A percentile compares a stretch with the other conserved stretches of the same genome.
phyloP scores from a whole-genome alignment of 2,888 invertebrate species.

The Mythimna impura region DNA sequence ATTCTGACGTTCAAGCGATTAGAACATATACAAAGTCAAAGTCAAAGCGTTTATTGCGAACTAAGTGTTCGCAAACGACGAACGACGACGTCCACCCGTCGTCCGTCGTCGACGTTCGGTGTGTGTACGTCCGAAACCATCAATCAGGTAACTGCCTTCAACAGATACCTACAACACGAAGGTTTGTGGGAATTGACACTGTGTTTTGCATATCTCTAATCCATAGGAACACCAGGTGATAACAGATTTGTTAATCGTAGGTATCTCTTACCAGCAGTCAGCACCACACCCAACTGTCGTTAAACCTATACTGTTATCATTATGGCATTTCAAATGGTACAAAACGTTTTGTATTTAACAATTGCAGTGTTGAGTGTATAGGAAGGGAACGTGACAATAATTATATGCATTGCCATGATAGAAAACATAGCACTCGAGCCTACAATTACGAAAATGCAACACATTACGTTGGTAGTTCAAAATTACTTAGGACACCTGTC shows the following conservation, averaged over 20 bases:
- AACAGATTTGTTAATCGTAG: neutral
- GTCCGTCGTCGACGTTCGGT: too few species aligned
- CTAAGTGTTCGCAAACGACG: too few species aligned
- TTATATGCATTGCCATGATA: constrained; percentile 31
- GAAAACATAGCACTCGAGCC: neutral
- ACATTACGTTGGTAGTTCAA: constrained; percentile 8
- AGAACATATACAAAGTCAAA: too few species aligned
- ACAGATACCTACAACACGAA: too few species aligned
- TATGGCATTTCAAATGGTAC: constrained; percentile 13
- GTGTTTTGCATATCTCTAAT: too few species aligned
- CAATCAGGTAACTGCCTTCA: too few species aligned
- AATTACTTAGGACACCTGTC: neutral
- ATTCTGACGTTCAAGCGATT: too few species aligned
- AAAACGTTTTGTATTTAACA: constrained; percentile 36
- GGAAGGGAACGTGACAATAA: constrained; percentile 23
- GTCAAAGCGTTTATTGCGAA: too few species aligned
- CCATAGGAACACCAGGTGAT: neutral
- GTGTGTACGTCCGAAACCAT: too few species aligned
- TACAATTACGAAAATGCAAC: constrained; percentile 34
- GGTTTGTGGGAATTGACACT: too few species aligned
- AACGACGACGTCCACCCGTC: too few species aligned
- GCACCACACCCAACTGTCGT: constrained; percentile 29
- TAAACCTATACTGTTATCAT: constrained; percentile 6
- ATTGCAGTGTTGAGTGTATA: constrained; percentile 24
- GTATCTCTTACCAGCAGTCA: neutral